Percentiles rank a stretch among this genome's conserved stretches.
Evolutionary conservation across 2,113 vertebrate species (phyloP).

Genomic region (Cyanocitta stelleri): DNA sequence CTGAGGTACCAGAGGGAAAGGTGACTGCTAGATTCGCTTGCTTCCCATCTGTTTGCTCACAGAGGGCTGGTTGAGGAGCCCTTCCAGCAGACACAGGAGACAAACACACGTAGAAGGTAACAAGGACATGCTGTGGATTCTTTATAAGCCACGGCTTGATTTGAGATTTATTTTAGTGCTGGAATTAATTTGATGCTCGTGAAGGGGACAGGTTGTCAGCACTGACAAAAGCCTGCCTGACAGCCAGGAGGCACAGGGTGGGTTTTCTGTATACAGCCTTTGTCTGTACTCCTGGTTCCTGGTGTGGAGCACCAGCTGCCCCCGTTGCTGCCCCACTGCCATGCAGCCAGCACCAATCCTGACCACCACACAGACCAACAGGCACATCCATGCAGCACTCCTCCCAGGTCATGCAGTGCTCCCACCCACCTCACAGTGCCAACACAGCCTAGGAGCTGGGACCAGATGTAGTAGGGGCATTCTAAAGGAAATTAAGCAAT

Average conservation of each 20-base stretch:
- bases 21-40: rapidly evolving
- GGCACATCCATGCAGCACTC: background rate
- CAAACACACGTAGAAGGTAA: background rate
- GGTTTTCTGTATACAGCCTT: background rate
- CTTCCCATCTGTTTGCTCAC: background rate
- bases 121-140: background rate
- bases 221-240: background rate
- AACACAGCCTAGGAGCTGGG: background rate
- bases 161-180: background rate
- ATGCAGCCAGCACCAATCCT: background rate
- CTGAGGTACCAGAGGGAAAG: background rate
- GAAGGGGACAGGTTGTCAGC: background rate
- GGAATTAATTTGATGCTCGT: background rate
- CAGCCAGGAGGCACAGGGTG: background rate
- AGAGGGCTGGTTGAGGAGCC: background rate
- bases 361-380: background rate
- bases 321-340: background rate
- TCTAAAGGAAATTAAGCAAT: background rate
- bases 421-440: too few relatives aligned
- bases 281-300: background rate
- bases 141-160: background rate
- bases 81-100: background rate
- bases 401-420: background rate
- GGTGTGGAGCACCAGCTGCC: background rate
- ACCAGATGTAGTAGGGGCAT: background rate